Percentiles rank a stretch among this genome's conserved stretches.
These are phyloP conservation scores for Manis pentadactyla DNA, from an alignment of 2,797 vertebrate species.

Conservation along the genomic window DNA sequence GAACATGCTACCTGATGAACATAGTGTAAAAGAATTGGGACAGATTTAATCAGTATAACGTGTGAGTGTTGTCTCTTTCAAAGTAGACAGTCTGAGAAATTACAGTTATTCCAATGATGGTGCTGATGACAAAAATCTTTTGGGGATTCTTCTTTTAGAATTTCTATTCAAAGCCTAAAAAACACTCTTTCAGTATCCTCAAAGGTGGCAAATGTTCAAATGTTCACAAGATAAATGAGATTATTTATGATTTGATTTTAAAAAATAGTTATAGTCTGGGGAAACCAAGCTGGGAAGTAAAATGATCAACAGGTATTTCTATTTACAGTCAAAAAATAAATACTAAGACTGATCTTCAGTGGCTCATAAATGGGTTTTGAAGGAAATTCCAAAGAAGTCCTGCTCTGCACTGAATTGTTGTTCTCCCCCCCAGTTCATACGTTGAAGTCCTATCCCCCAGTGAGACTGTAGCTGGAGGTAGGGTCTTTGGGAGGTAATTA, in stretches of 20 bases:
- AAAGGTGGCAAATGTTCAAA: conserved; percentile 39
- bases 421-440: background rate
- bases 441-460: background rate
- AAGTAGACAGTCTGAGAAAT: conserved; percentile 18
- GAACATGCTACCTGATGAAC: background rate
- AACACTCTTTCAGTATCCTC: background rate
- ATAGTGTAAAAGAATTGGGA: background rate
- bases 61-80: background rate
- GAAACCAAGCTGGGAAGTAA: conserved; percentile 31
- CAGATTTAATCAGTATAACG: conserved; percentile 15
- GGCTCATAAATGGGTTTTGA: conserved; percentile 17
- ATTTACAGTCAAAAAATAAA: conserved; percentile 3
- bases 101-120: conserved; percentile 26
- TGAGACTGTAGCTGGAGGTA: background rate
- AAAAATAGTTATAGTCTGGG: conserved; percentile 18
- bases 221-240: no score
- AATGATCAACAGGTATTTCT: conserved; percentile 29
- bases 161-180: conserved; percentile 49
- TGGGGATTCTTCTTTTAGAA: background rate
- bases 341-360: conserved; percentile 16
- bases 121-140: conserved; percentile 38
- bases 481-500: background rate
- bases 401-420: background rate
- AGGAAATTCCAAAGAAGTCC: conserved; percentile 26
- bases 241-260: conserved; percentile 26